These are phyloP conservation scores for Camponotus pennsylvanicus DNA, from an alignment of 1,140 invertebrate genomes.

Conservation along the genomic window DNA sequence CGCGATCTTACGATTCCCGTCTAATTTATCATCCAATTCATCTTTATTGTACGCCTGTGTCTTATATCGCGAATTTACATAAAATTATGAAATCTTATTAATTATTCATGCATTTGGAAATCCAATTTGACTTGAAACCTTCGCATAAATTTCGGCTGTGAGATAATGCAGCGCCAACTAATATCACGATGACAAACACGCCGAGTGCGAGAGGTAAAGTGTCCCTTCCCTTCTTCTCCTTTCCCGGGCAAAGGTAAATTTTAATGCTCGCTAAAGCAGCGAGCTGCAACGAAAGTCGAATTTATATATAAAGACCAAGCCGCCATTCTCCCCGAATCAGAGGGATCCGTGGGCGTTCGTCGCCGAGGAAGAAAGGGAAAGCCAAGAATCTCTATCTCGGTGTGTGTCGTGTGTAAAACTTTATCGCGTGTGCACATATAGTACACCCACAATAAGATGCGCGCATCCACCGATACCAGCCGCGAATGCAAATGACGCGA, in stretches of 20 bases:
- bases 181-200: conserved; percentile 52
- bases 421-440: conserved; percentile 26
- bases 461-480: conserved; percentile 52
- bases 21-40: conserved; percentile 36
- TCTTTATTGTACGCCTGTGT: conserved; percentile 3
- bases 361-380: conserved; percentile 2
- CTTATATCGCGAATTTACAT: conserved; percentile 44
- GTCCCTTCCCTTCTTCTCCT: neutral
- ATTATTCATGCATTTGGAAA: conserved; percentile 54
- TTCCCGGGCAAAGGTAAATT: conserved; percentile 11
- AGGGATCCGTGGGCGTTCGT: conserved; percentile 66
- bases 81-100: conserved; percentile 59
- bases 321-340: conserved; percentile 24
- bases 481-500: conserved; percentile 68
- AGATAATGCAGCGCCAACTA: conserved; percentile 49
- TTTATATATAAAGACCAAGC: conserved; percentile 24
- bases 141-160: conserved; percentile 34
- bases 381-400: neutral
- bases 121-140: conserved; percentile 50
- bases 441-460: conserved; percentile 30
- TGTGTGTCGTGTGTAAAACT: conserved; percentile 24
- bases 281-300: conserved; percentile 21
- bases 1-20: neutral
- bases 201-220: conserved; percentile 34
- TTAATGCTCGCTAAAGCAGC: conserved; percentile 45